A percentile compares a stretch with the other conserved stretches of the same genome.
Conservation (phyloP, 2,797 vertebrate genomes). For the Eidolon dupreanum region DNA sequence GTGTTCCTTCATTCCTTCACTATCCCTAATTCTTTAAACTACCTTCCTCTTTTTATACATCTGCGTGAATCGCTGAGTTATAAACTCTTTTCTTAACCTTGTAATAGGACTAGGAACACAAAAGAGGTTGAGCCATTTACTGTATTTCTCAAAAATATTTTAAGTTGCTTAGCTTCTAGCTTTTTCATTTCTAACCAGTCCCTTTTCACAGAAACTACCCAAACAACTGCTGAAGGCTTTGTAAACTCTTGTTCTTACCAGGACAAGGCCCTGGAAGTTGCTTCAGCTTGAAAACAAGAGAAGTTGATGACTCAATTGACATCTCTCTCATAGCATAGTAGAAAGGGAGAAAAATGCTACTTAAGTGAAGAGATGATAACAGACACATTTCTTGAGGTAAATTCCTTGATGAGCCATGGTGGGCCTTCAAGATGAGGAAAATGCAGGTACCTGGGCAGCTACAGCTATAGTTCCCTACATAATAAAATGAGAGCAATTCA, state of each 20-base stretch:
- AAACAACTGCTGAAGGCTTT: neutral
- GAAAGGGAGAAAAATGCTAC: neutral
- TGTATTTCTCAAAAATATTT: neutral
- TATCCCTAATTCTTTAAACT: neutral
- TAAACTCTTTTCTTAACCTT: neutral
- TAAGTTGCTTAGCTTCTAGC: neutral
- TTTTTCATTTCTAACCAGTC: neutral
- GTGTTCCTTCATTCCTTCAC: neutral
- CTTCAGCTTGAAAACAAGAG: neutral
- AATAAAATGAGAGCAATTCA: neutral
- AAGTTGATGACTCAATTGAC: neutral
- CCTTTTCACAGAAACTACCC: slow-evolving; percentile 16
- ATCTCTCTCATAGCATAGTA: neutral
- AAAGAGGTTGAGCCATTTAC: neutral
- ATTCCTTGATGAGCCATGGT: neutral
- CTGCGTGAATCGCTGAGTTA: neutral
- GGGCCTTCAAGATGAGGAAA: neutral
- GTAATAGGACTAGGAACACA: neutral
- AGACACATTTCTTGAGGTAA: neutral
- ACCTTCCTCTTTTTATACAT: neutral
- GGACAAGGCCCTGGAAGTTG: neutral
- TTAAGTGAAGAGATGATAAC: neutral
- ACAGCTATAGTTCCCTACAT: neutral
- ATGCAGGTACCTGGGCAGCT: neutral
- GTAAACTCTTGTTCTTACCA: neutral